Conservation (phyloP, 2,113 vertebrate genomes). For the Oreotrochilus melanogaster region DNA sequence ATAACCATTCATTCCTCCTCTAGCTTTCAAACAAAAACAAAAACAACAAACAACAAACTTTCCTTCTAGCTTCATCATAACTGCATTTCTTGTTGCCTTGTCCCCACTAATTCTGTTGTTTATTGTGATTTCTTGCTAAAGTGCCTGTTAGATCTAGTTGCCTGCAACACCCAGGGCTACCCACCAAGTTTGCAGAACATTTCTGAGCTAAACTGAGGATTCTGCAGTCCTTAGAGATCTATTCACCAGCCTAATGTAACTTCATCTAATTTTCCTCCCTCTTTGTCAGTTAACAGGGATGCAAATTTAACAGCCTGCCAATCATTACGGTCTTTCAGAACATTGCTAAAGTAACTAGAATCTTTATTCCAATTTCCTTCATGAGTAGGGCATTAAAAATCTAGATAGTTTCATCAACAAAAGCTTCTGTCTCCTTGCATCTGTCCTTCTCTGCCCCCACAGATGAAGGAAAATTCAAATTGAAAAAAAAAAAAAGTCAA, state of each 20-base stretch:
- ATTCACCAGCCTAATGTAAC: neutral
- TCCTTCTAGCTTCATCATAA: neutral
- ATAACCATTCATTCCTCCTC: neutral
- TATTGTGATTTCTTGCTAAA: neutral
- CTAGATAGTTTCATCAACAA: slow-evolving; percentile 14
- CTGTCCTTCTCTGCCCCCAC: slow-evolving; percentile 17
- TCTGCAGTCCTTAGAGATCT: neutral
- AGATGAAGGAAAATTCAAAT: neutral
- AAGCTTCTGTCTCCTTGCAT: neutral
- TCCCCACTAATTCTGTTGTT: neutral
- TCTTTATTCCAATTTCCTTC: slow-evolving; percentile 30
- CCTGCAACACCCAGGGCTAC: neutral
- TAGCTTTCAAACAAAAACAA: neutral
- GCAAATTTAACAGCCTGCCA: slow-evolving; percentile 7
- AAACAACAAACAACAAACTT: neutral
- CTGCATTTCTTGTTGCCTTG: neutral
- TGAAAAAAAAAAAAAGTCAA: neutral
- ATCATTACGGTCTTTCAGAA: neutral
- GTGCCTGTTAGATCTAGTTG: neutral
- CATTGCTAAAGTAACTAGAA: neutral
- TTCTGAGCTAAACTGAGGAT: neutral
- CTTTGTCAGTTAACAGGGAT: neutral
- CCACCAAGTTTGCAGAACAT: neutral
- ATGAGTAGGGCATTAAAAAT: neutral
- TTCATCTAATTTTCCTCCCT: neutral